Base-by-base conservation (phyloP, 2,888 invertebrate genomes). In the Drosophila algonquin region DNA sequence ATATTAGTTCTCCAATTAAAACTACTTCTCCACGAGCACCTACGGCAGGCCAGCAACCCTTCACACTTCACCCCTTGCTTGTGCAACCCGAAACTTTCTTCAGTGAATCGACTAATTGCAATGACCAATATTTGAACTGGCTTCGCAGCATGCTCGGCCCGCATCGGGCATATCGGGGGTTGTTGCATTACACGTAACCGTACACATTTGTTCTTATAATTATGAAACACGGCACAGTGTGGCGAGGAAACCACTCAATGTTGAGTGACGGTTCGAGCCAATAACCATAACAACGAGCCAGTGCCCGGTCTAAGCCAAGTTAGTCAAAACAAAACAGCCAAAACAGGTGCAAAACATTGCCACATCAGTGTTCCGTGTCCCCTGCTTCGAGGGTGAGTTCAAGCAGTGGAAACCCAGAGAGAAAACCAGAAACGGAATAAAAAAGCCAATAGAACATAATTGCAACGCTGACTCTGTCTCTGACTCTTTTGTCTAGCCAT, bases 101-200 rank as follows among this genome's bases (percentile, higher is more conserved):
- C 71, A 74, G 64, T 80, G 47, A 73, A 60, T 73, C 65, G 87
- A 51, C 67, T 86, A 83, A 83, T 83, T 88, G 81, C 58, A 72
- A 88, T 88, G 76, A 73, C 89, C 87, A 86, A 80, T 83, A 75
- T 83, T 88, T 83, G 81, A 88, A 80, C 87, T 69, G 63, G 53
- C 59, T 58, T 30, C 51, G 27, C 35, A 48, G 47, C 35, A 5
- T 12, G 35, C 35, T 35, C 35, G 5, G 35, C 5, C 12, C 35
- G 35, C 18, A 18, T 18, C 18, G 18, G 18, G 18, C 18, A 2
- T 40, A 4, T 40, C 35, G n/a, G 52, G 82, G 87, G 64, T 81
- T 63, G 64, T 81, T 63, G 63, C 55, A 35, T 9, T 51, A 21
- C 57, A 72, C 58, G 62, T 54, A 72, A 57, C 50, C 63, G 59